Percentiles rank a stretch among this genome's conserved stretches.
Evolutionary conservation across 2,113 vertebrate genomes (phyloP).

Genomic region (Sebastes fasciatus): DNA sequence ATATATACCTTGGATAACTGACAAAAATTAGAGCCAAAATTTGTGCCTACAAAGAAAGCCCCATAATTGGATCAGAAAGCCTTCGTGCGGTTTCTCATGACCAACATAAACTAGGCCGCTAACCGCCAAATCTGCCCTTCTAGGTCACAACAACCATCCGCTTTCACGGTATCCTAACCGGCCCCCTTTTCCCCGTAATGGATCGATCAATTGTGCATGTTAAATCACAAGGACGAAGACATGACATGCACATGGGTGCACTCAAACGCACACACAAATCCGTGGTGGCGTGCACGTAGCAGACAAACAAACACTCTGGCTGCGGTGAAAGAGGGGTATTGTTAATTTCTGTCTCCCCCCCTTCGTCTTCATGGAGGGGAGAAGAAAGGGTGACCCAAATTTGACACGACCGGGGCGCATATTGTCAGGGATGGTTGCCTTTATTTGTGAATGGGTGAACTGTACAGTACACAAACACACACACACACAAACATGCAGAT

Average conservation of each 20-base stretch:
- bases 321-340: constrained; percentile 68
- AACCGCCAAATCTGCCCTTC: constrained; percentile 46
- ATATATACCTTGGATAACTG: not conserved
- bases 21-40: not conserved
- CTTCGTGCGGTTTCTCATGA: constrained; percentile 28
- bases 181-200: constrained; percentile 34
- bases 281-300: not conserved
- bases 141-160: constrained; percentile 44
- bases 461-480: constrained; percentile 29
- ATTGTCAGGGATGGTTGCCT: constrained; percentile 53
- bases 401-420: constrained; percentile 62
- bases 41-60: not conserved
- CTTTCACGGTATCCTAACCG: not conserved
- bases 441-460: constrained; percentile 52
- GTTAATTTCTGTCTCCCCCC: constrained; percentile 50
- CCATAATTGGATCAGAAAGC: constrained; percentile 19
- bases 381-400: constrained; percentile 79
- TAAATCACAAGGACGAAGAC: constrained; percentile 57
- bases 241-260: constrained; percentile 19
- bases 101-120: constrained; percentile 37
- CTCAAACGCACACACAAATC: not conserved
- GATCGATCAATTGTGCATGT: constrained; percentile 58
- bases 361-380: constrained; percentile 33
- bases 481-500: not conserved
- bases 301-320: constrained; percentile 44